Conservation (phyloP, 2,113 vertebrate genomes). For the Hippocampus mohnikei region DNA sequence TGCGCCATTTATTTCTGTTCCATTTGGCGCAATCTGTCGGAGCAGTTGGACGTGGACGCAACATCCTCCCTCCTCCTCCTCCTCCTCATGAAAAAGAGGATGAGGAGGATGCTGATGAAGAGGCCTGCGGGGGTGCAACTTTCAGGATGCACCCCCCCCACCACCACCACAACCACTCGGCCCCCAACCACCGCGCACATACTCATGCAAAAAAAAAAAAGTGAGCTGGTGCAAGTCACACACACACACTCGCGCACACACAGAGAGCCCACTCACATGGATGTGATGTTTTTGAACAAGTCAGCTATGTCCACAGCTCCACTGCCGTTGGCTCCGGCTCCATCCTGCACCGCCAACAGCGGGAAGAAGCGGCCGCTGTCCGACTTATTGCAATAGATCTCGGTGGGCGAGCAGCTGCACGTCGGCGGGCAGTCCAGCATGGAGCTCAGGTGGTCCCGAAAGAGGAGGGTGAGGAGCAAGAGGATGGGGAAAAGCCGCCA, state of each 20-base stretch:
- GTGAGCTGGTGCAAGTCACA: neutral
- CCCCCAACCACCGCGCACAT: neutral
- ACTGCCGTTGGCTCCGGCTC: conserved; percentile 76
- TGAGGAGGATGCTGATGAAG: conserved; percentile 1
- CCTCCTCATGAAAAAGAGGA: neutral
- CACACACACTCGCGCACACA: neutral
- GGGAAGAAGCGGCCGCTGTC: conserved; percentile 94
- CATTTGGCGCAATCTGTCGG: conserved; percentile 42
- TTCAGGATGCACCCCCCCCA: conserved; percentile 23
- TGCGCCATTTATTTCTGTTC: conserved; percentile 57
- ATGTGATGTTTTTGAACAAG: conserved; percentile 92
- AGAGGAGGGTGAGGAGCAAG: conserved; percentile 80
- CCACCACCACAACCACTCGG: neutral
- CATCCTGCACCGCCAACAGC: conserved; percentile 88
- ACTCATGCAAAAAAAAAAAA: neutral
- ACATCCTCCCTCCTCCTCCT: conserved; percentile 29
- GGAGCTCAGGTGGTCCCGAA: conserved; percentile 92
- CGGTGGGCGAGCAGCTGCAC: conserved; percentile 91
- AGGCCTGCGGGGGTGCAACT: conserved; percentile 63
- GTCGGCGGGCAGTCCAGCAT: conserved; percentile 95
- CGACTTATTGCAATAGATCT: conserved; percentile 94
- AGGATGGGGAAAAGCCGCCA: conserved; percentile 86
- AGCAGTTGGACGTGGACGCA: conserved; percentile 43
- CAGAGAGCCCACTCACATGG: conserved; percentile 83
- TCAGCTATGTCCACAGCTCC: conserved; percentile 83